These are phyloP conservation scores for Platysteira castanea DNA, from an alignment of 2,113 vertebrate genomes.

Conservation along the genomic window DNA sequence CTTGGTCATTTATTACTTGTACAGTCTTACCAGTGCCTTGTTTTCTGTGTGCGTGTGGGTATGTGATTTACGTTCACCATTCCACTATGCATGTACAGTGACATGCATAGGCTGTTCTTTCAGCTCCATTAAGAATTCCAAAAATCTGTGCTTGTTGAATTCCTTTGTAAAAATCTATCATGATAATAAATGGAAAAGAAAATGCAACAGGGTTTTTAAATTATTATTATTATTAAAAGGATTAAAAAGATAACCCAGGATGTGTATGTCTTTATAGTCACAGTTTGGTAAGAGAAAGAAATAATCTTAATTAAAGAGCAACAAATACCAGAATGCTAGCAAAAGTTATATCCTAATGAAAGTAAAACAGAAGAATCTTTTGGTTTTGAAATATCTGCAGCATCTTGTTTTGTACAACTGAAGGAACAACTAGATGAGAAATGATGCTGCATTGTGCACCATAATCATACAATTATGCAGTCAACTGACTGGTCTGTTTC, in stretches of 20 bases:
- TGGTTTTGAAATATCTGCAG: background rate
- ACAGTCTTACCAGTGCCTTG: constrained; percentile 47
- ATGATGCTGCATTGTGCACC: background rate
- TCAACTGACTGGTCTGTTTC: background rate
- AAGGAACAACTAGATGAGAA: background rate
- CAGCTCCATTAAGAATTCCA: background rate
- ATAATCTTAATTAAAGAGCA: background rate
- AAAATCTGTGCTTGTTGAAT: background rate
- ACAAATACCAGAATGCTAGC: background rate
- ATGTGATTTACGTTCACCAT: background rate
- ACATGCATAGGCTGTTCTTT: background rate
- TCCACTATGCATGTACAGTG: background rate
- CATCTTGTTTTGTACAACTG: background rate
- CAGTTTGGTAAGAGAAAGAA: background rate
- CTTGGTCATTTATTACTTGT: background rate
- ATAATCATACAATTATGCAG: background rate
- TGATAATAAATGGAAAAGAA: constrained; percentile 15
- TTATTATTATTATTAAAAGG: background rate
- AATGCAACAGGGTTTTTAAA: background rate
- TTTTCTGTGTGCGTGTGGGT: background rate
- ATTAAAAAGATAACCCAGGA: background rate
- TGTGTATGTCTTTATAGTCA: background rate
- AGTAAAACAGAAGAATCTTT: background rate
- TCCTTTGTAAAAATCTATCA: background rate
- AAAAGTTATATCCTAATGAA: background rate